Conservation (phyloP, 2,113 vertebrate species). For the Nettapus auritus region DNA sequence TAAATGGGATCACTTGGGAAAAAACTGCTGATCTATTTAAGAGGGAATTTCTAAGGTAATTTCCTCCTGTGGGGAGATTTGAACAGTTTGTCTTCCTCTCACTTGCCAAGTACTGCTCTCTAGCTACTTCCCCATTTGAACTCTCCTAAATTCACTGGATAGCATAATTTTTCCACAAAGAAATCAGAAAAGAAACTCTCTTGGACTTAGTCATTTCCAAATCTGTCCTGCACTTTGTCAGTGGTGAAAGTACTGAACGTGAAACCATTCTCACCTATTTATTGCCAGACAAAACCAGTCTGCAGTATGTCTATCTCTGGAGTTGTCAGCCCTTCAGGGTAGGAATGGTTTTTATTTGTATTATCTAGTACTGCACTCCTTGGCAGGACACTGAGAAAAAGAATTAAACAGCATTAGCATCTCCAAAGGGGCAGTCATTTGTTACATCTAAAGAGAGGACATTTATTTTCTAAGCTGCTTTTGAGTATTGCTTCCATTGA, state of each 20-base stretch:
- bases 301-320: background rate
- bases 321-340: background rate
- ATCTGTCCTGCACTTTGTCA: background rate
- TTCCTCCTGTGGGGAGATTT: background rate
- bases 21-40: slow-evolving; percentile 3
- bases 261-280: background rate
- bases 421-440: background rate
- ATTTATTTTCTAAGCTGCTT: background rate
- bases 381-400: background rate
- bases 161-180: background rate
- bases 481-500: background rate
- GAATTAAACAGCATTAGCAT: background rate
- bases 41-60: slow-evolving; percentile 6
- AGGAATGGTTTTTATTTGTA: background rate
- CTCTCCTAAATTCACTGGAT: background rate
- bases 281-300: background rate
- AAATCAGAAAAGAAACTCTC: background rate
- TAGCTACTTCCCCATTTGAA: background rate
- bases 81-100: background rate
- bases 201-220: background rate
- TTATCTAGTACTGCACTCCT: background rate
- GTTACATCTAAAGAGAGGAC: background rate
- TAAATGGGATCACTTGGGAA: slow-evolving; percentile 21
- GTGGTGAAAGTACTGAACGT: background rate
- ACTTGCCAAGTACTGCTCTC: background rate